Percentiles rank a stretch among this genome's conserved stretches.
phyloP scores from a whole-genome alignment of 2,797 vertebrate genomes.

The Valencia hispanica region DNA sequence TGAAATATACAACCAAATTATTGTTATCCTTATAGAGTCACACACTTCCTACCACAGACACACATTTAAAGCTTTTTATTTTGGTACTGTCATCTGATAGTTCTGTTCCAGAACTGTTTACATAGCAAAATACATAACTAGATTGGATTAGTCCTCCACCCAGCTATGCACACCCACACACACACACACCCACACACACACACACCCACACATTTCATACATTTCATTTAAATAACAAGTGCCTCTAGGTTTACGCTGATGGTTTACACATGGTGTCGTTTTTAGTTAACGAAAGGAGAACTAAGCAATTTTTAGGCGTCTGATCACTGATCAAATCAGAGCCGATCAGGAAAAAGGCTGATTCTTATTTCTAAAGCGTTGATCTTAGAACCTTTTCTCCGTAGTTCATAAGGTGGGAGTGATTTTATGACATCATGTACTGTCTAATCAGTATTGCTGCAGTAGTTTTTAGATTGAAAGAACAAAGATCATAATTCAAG shows the following conservation, averaged over 20 bases:
- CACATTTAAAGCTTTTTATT: background rate
- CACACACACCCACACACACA: constrained; percentile 24
- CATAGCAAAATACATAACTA: constrained; percentile 27
- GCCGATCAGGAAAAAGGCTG: background rate
- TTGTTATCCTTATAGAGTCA: background rate
- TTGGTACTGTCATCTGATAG: no score
- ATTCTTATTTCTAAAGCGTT: background rate
- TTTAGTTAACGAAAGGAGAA: no score
- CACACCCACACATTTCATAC: constrained; percentile 32
- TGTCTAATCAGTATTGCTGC: background rate
- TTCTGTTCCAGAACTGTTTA: background rate
- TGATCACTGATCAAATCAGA: background rate
- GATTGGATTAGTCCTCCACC: constrained; percentile 65
- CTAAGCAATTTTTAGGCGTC: no score
- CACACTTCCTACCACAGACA: background rate
- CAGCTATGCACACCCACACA: constrained; percentile 12
- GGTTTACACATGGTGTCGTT: no score
- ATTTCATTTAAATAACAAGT: no score
- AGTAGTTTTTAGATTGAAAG: background rate
- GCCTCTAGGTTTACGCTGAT: no score
- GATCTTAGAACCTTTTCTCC: background rate
- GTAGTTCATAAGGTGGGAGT: background rate
- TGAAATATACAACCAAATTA: background rate
- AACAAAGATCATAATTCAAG: background rate
- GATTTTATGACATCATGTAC: no score